Percentiles rank a stretch among this genome's conserved stretches.
phyloP scores from a whole-genome alignment of 2,113 vertebrate genomes.

The Pterocles burchelli region DNA sequence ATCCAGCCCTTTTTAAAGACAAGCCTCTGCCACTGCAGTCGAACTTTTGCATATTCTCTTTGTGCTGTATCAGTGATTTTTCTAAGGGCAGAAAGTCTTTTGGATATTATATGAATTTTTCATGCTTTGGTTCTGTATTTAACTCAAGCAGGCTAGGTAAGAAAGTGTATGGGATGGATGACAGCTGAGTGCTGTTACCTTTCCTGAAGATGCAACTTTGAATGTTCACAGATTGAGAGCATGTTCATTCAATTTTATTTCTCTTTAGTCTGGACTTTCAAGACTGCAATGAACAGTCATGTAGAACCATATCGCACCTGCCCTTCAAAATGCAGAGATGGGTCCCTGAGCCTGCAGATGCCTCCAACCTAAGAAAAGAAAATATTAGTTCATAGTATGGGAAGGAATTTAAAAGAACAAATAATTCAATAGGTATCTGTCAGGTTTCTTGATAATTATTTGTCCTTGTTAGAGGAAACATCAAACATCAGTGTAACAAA shows the following conservation, averaged over 20 bases:
- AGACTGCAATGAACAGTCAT: not conserved
- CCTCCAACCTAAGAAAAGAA: not conserved
- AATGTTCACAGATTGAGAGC: not conserved
- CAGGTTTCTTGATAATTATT: not conserved
- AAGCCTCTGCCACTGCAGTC: not conserved
- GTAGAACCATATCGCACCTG: not conserved
- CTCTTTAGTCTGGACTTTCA: not conserved
- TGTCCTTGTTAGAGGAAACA: not conserved
- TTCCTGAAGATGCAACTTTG: not conserved
- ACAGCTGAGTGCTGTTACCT: not conserved
- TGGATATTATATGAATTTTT: not conserved
- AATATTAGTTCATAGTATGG: not conserved
- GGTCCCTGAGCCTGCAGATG: not conserved
- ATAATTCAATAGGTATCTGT: not conserved
- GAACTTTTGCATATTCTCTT: not conserved
- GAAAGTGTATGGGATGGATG: not conserved
- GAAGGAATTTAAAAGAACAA: not conserved
- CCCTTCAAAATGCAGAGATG: not conserved
- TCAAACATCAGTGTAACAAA: not conserved
- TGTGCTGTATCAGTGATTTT: not conserved
- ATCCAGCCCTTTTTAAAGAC: not conserved
- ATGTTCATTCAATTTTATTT: not conserved
- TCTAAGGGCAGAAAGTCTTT: not conserved
- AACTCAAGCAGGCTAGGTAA: not conserved
- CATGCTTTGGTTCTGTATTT: not conserved